These are phyloP conservation scores for Pandemis heparana DNA, from an alignment of 2,888 invertebrate genomes.

Conservation along the genomic window DNA sequence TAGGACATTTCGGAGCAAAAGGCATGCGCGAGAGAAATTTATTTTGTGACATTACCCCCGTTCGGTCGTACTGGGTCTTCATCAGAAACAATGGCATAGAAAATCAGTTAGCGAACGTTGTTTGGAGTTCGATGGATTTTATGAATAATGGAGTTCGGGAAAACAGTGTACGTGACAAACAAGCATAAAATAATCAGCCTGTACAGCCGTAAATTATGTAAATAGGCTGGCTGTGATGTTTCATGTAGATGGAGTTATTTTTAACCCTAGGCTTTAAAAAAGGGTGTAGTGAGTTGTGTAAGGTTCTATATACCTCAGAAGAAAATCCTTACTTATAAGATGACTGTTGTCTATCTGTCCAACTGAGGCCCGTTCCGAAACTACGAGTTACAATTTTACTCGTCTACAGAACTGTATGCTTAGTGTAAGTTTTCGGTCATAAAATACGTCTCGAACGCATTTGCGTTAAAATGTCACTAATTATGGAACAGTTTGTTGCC, in stretches of 20 bases:
- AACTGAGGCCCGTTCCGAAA: too few relatives aligned
- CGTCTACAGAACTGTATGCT: too few relatives aligned
- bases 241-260: background rate
- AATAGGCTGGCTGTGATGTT: background rate
- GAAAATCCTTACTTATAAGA: too few relatives aligned
- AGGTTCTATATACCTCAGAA: too few relatives aligned
- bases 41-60: constrained; percentile 34
- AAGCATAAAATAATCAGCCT: background rate
- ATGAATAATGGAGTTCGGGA: constrained; percentile 20
- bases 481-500: too few relatives aligned
- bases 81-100: constrained; percentile 37
- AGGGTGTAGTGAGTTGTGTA: too few relatives aligned
- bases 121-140: constrained; percentile 29
- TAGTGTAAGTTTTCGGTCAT: too few relatives aligned
- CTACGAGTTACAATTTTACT: too few relatives aligned
- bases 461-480: too few relatives aligned
- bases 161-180: constrained; percentile 9
- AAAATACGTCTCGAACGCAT: too few relatives aligned
- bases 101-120: constrained; percentile 31
- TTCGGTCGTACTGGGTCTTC: constrained; percentile 21
- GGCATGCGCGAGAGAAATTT: constrained; percentile 12
- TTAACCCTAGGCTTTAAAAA: too few relatives aligned
- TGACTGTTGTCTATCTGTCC: too few relatives aligned
- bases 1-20: background rate
- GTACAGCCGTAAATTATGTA: background rate